Evolutionary conservation across 2,888 invertebrate species (phyloP), one percentile per base, ranked within the genome.

Genomic region (Eupsilia transversa): DNA sequence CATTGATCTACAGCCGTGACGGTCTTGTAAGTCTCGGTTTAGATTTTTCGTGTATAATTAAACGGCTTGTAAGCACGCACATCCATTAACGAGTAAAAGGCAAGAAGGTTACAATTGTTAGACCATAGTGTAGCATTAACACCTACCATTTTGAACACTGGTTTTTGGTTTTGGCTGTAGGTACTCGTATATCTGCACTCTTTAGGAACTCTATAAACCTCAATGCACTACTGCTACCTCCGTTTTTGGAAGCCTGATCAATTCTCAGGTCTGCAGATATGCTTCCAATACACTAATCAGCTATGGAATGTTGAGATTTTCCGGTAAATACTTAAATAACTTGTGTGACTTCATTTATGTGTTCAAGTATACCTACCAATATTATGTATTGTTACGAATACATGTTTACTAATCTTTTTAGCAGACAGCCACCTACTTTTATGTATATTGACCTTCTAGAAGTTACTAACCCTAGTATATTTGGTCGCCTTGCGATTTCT

Each of bases 21-120:
- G 61, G 60, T 56, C 35, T 78, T 61, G 52, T 43, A 38, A 66
- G 56, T 57, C 66, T 75, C 66, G 82, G 56, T 56, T 81, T 52
- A 43, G 30, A 75, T 57, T 67, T 81, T 79, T 61, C 75, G 61
- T 67, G 66, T 67, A 43, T 23, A 75, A 75, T 78, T 75, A 81
- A 79, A 79, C 43, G 82, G 76, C 27, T 46, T 33, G 56, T 63
- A 46, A 52, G 49, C 78, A 79, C 76, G 76, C 76, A 61, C 20
- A 17, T 33, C 56, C 49, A 70, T 67, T 35, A 66, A 70, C 30
- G 2, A 38, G 27, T 57, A 9, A 49, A 33, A 10, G 35, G 33
- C 20, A 7, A 33, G 38, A 49, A 23, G 20, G 43, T 5, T 17
- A 43, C 43, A 43, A 43, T 43, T 5, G 46, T 7, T 46, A 9